Conservation (phyloP, 2,797 vertebrate species). For the Micromesistius poutassou region DNA sequence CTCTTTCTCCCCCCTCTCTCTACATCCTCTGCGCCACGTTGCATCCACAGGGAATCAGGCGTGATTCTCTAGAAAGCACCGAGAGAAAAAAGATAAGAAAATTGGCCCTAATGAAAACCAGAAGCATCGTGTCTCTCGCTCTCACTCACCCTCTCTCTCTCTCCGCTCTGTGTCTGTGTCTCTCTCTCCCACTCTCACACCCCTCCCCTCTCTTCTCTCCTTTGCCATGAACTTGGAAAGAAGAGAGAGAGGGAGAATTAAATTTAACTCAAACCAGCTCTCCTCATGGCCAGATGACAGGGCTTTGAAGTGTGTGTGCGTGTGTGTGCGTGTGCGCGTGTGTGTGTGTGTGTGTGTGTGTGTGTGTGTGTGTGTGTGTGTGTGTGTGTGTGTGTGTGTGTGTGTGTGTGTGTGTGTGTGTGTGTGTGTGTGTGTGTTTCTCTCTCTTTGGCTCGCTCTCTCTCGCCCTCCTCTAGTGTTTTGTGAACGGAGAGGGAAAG, state of each 20-base stretch:
- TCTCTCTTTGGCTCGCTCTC: slow-evolving; percentile 20
- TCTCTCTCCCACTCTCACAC: slow-evolving; percentile 12
- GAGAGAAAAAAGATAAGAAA: slow-evolving; percentile 91
- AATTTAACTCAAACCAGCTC: slow-evolving; percentile 93
- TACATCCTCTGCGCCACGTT: slow-evolving; percentile 78
- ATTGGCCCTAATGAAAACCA: slow-evolving; percentile 93
- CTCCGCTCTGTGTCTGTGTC: not conserved
- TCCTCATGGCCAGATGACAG: slow-evolving; percentile 76
- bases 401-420: slow-evolving; percentile 74
- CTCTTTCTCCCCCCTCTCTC: slow-evolving; percentile 72
- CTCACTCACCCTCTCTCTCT: slow-evolving; percentile 9
- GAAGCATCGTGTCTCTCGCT: slow-evolving; percentile 66
- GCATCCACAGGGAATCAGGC: slow-evolving; percentile 86
- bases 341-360: slow-evolving; percentile 58
- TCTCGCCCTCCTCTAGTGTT: slow-evolving; percentile 35
- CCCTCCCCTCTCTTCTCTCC: slow-evolving; percentile 56
- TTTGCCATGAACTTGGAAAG: slow-evolving; percentile 85
- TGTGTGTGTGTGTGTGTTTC: slow-evolving; percentile 60
- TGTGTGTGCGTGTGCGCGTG: slow-evolving; percentile 65
- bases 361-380: slow-evolving; percentile 71
- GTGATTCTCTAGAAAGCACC: slow-evolving; percentile 77
- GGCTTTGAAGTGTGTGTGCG: slow-evolving; percentile 87
- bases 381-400: slow-evolving; percentile 73
- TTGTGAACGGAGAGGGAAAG: slow-evolving; percentile 79
- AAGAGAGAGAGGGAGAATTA: slow-evolving; percentile 78